These are phyloP conservation scores for Agrotis segetum DNA, from an alignment of 2,888 invertebrate species.

Conservation along the genomic window DNA sequence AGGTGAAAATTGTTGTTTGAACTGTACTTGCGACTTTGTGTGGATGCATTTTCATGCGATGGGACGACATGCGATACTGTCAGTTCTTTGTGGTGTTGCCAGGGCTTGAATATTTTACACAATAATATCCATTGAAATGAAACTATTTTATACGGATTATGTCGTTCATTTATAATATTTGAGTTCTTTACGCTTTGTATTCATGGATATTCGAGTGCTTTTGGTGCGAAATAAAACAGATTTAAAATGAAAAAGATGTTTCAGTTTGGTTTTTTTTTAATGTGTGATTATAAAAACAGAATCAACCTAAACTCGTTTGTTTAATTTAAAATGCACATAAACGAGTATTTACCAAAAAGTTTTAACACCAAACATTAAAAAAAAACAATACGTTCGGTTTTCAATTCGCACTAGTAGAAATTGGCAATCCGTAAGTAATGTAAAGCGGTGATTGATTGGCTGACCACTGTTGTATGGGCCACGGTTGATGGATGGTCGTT, in stretches of 20 bases:
- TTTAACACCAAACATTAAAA: constrained; percentile 1
- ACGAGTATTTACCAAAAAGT: neutral
- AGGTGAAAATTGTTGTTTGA: constrained; percentile 46
- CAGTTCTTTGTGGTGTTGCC: constrained; percentile 42
- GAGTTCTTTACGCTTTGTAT: constrained; percentile 15
- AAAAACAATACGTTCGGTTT: constrained; percentile 10
- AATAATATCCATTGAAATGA: constrained; percentile 41
- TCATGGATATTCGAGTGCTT: constrained; percentile 23
- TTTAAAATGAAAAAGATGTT: constrained; percentile 9
- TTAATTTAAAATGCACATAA: constrained; percentile 6
- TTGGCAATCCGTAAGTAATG: constrained; percentile 44
- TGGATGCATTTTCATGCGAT: constrained; percentile 38
- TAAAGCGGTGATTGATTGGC: constrained; percentile 46
- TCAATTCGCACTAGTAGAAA: constrained; percentile 22
- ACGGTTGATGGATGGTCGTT: constrained; percentile 31
- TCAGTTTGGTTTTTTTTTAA: neutral
- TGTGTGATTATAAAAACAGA: neutral
- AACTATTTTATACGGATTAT: constrained; percentile 34
- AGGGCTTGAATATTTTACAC: constrained; percentile 38
- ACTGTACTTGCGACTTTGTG: constrained; percentile 37
- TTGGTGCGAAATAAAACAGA: constrained; percentile 20
- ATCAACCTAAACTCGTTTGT: constrained; percentile 3
- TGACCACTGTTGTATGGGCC: constrained; percentile 22
- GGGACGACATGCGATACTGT: constrained; percentile 32
- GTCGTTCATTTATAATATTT: constrained; percentile 20